Evolutionary conservation across 2,113 vertebrate genomes (phyloP).

Genomic region (Vulpes vulpes): DNA sequence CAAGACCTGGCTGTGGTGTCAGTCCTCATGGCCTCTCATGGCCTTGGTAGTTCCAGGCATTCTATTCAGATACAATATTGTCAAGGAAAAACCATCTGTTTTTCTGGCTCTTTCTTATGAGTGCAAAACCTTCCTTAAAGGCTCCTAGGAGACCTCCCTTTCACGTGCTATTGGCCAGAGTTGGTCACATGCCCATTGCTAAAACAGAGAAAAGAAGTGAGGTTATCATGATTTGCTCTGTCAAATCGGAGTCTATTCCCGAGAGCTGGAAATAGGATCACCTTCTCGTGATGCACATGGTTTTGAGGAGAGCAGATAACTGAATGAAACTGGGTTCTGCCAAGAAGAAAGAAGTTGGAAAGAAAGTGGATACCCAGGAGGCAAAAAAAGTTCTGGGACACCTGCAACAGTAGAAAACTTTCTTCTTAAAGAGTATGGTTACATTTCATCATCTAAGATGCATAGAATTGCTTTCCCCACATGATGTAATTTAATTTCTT

Average conservation of each 20-base stretch:
- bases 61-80: neutral
- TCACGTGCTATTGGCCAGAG: neutral
- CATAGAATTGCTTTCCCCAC: neutral
- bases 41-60: neutral
- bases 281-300: fast-evolving
- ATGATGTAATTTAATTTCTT: neutral
- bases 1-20: neutral
- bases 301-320: neutral
- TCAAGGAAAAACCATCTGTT: neutral
- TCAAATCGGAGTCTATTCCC: neutral
- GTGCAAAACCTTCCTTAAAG: neutral
- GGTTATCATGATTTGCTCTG: neutral
- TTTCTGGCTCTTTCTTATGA: neutral
- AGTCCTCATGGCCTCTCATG: neutral
- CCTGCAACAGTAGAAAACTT: neutral
- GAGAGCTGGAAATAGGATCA: neutral
- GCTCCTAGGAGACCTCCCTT: neutral
- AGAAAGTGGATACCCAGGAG: neutral
- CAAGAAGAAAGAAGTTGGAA: neutral
- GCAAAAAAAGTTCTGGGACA: neutral
- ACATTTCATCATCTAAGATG: neutral
- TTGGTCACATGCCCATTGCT: neutral
- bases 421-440: neutral
- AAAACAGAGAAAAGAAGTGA: neutral
- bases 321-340: neutral